Conservation (phyloP, 53 echinoderm and acorn worm species). For the Crossaster papposus region DNA sequence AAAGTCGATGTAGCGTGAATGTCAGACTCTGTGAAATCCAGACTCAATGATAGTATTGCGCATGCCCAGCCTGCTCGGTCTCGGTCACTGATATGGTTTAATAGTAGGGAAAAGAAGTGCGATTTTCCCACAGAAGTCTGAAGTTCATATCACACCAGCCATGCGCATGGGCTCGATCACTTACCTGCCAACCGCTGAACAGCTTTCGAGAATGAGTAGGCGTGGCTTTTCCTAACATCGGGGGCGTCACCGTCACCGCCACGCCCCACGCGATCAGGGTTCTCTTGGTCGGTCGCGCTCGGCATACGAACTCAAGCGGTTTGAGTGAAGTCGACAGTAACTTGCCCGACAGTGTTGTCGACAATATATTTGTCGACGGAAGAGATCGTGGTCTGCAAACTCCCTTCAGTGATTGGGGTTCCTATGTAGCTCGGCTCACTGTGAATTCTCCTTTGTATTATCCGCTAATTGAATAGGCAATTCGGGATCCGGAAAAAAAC, state of each 20-base stretch:
- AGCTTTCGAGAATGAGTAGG: conserved; percentile 4
- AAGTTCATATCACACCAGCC: too few species aligned
- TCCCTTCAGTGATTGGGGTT: background rate
- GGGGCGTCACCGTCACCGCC: background rate
- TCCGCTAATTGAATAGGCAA: background rate
- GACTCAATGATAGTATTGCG: too few species aligned
- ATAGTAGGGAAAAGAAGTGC: too few species aligned
- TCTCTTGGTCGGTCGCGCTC: background rate
- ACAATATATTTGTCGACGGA: background rate
- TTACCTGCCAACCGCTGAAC: conserved; percentile 10
- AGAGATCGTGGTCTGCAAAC: background rate
- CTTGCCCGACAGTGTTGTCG: too few species aligned
- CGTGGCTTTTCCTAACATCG: background rate
- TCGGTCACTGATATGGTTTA: too few species aligned
- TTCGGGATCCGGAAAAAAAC: background rate
- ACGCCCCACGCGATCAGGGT: background rate
- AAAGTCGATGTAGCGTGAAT: too few species aligned
- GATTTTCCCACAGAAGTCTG: too few species aligned
- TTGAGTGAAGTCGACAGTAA: background rate
- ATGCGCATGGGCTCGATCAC: background rate
- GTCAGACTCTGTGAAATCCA: too few species aligned
- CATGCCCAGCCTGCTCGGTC: too few species aligned
- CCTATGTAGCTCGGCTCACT: background rate
- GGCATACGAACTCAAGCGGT: background rate
- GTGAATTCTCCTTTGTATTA: too few species aligned